These are phyloP conservation scores for Graptemys geographica DNA, from an alignment of 2,797 vertebrate species.

Conservation along the genomic window DNA sequence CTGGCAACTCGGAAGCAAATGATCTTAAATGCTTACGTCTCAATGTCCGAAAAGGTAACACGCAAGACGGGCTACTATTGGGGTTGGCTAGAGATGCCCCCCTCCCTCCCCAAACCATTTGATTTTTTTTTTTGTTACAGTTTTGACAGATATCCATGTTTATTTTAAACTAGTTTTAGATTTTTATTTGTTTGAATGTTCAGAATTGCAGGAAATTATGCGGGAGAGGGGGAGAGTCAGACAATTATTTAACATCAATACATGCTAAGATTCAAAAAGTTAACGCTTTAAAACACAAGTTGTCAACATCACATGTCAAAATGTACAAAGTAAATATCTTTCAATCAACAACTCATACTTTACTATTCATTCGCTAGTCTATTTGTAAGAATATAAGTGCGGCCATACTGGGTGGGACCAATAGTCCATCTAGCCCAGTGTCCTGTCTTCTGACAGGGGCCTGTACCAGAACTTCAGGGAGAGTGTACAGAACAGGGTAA, in stretches of 20 bases:
- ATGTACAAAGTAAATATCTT: not conserved
- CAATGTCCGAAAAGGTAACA: not conserved
- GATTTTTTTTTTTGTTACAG: not conserved
- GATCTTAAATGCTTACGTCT: not conserved
- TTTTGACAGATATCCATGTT: not conserved
- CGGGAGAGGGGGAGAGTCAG: not conserved
- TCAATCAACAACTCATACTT: not conserved
- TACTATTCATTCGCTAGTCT: not conserved
- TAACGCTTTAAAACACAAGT: not conserved
- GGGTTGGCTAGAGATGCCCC: no score
- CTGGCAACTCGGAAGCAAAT: not conserved
- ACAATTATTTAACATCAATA: not conserved
- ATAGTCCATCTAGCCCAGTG: not conserved
- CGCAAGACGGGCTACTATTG: not conserved
- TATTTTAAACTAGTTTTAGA: not conserved
- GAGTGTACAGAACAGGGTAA: no score
- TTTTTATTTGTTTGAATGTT: not conserved
- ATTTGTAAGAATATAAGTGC: not conserved
- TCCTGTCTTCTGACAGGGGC: not conserved
- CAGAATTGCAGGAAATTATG: not conserved
- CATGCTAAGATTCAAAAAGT: not conserved
- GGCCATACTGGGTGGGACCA: not conserved
- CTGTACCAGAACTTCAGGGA: no score
- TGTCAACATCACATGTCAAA: not conserved
- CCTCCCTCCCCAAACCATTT: not conserved